These are phyloP conservation scores for Zygogramma bicolorata DNA, from an alignment of 2,888 invertebrate species.

Conservation along the genomic window DNA sequence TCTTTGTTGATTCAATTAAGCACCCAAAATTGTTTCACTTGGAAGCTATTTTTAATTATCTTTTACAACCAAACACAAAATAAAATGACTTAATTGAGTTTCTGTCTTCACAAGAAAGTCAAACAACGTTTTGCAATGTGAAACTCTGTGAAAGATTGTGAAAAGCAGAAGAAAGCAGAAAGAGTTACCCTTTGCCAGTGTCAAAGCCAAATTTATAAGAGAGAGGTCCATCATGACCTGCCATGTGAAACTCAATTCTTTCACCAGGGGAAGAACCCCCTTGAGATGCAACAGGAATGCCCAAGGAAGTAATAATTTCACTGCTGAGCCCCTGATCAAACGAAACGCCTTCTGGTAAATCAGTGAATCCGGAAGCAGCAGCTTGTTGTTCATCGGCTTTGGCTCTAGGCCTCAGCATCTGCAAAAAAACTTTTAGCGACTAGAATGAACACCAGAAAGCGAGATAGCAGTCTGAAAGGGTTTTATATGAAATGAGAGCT, in stretches of 20 bases:
- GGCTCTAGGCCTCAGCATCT: not conserved
- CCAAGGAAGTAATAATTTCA: conserved; percentile 56
- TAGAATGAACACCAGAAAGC: not conserved
- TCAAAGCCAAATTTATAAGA: conserved; percentile 88
- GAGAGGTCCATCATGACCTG: conserved; percentile 84
- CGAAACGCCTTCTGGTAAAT: conserved; percentile 30
- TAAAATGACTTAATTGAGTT: too few species aligned
- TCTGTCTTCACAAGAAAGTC: not conserved
- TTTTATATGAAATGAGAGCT: too few species aligned
- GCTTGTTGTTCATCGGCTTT: conserved; percentile 39
- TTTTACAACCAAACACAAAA: too few species aligned
- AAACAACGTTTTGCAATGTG: not conserved
- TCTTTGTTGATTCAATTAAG: too few species aligned
- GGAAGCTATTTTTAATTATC: too few species aligned
- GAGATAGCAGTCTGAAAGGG: too few species aligned
- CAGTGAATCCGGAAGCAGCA: conserved; percentile 25
- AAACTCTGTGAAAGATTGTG: not conserved
- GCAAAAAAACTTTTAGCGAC: not conserved
- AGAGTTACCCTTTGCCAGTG: conserved; percentile 82
- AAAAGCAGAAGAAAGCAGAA: conserved; percentile 30
- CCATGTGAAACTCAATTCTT: conserved; percentile 82
- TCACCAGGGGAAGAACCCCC: conserved; percentile 61
- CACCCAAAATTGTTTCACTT: too few species aligned
- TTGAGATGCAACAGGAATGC: conserved; percentile 51
- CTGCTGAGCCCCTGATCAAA: conserved; percentile 53